These are phyloP conservation scores for Ypsolopha sequella DNA, from an alignment of 2,888 invertebrate species.

Conservation along the genomic window DNA sequence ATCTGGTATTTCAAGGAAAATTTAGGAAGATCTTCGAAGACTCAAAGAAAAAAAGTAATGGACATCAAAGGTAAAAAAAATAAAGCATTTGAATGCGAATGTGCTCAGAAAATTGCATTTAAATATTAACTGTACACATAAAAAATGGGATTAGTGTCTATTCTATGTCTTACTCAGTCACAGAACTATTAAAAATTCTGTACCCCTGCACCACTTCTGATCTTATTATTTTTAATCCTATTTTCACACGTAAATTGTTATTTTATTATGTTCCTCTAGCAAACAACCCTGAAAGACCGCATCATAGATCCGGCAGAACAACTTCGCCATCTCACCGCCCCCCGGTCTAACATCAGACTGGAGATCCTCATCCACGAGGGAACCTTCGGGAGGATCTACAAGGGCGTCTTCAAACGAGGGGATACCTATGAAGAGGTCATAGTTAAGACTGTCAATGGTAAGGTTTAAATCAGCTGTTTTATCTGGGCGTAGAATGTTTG, in stretches of 20 bases:
- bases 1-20: too few species aligned
- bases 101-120: too few species aligned
- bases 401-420: conserved; percentile 76
- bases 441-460: conserved; percentile 90
- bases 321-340: conserved; percentile 70
- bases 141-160: too few species aligned
- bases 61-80: too few species aligned
- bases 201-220: background rate
- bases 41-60: too few species aligned
- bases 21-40: too few species aligned
- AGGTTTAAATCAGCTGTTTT: conserved; percentile 16
- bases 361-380: conserved; percentile 80
- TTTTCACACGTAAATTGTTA: background rate
- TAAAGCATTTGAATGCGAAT: too few species aligned
- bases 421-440: conserved; percentile 80
- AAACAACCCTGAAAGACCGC: conserved; percentile 52
- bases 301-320: conserved; percentile 73
- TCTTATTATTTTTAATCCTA: background rate
- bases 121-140: too few species aligned
- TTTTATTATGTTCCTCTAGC: conserved; percentile 24
- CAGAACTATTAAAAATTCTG: conserved; percentile 4
- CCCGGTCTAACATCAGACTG: conserved; percentile 71
- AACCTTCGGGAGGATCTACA: conserved; percentile 89
- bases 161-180: background rate
- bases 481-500: too few species aligned